These are phyloP conservation scores for Drosophila meridiana DNA, from an alignment of 2,888 invertebrate genomes.

Conservation along the genomic window DNA sequence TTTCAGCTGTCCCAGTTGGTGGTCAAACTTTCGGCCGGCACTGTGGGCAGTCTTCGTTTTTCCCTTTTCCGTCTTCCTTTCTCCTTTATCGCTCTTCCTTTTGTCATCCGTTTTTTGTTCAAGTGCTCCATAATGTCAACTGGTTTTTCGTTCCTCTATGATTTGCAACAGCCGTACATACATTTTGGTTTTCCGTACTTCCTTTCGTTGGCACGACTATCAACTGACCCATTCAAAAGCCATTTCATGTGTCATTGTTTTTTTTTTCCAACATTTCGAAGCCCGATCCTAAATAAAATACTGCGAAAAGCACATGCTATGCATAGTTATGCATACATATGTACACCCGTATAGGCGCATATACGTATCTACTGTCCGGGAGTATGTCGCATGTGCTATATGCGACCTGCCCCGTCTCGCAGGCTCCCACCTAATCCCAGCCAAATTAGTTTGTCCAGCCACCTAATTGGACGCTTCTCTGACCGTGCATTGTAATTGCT, in stretches of 20 bases:
- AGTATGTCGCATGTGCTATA: not conserved
- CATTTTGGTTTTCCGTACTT: conserved; percentile 27
- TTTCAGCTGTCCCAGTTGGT: conserved; percentile 14
- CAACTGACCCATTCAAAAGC: conserved; percentile 82
- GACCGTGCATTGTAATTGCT: conserved; percentile 58
- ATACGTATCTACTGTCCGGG: conserved; percentile 22
- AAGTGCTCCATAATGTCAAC: conserved; percentile 47
- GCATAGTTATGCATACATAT: conserved; percentile 42
- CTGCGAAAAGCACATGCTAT: conserved; percentile 71
- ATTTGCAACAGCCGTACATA: conserved; percentile 33
- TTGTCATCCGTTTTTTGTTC: conserved; percentile 34
- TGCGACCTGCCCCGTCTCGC: conserved; percentile 2
- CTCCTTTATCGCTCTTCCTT: conserved; percentile 15
- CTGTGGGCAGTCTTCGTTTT: conserved; percentile 8
- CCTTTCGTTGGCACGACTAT: conserved; percentile 66
- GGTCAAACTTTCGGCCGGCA: conserved; percentile 32
- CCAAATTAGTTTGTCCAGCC: conserved; percentile 49
- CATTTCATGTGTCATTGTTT: conserved; percentile 84
- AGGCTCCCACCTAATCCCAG: conserved; percentile 21
- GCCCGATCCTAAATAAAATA: conserved; percentile 83
- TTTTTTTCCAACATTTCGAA: conserved; percentile 76
- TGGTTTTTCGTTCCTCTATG: conserved; percentile 51
- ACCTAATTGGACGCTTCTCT: conserved; percentile 40
- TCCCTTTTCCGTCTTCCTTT: conserved; percentile 8
- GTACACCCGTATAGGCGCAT: conserved; percentile 45